These are phyloP conservation scores for Cephalopholis sonnerati DNA, from an alignment of 2,113 vertebrate species.

Conservation along the genomic window DNA sequence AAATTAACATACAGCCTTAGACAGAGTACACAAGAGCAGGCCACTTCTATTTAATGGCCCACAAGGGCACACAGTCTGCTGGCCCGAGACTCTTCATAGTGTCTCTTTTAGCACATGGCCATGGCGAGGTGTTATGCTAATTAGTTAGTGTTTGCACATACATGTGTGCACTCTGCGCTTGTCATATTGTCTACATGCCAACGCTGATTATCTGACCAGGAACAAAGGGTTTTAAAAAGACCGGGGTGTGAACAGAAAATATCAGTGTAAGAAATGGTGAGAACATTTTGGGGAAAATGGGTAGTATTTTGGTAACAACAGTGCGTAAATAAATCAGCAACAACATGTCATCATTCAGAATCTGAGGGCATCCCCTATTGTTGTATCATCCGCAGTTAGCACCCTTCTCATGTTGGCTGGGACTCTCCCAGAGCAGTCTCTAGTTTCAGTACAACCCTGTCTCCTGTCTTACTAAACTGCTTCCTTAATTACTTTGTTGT, in stretches of 20 bases:
- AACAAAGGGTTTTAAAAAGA: background rate
- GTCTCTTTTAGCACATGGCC: conserved; percentile 46
- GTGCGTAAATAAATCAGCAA: conserved; percentile 7
- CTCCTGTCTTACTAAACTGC: too few species aligned
- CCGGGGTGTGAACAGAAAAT: background rate
- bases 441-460: too few species aligned
- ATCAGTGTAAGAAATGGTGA: background rate
- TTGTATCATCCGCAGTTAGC: background rate
- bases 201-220: conserved; percentile 6
- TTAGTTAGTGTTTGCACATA: conserved; percentile 50
- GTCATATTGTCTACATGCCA: conserved; percentile 21
- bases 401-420: background rate
- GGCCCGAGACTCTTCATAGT: conserved; percentile 47
- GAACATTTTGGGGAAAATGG: background rate
- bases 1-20: conserved; percentile 71
- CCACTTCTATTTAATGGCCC: conserved; percentile 66
- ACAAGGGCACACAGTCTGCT: conserved; percentile 67
- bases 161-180: background rate
- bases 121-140: conserved; percentile 77
- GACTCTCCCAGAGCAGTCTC: background rate
- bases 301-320: background rate
- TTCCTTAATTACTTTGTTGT: too few species aligned
- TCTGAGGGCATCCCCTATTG: background rate
- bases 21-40: conserved; percentile 65
- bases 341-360: background rate